These are phyloP conservation scores for Steinernema khuongi DNA, from an alignment of 1,140 invertebrate genomes.

Conservation along the genomic window DNA sequence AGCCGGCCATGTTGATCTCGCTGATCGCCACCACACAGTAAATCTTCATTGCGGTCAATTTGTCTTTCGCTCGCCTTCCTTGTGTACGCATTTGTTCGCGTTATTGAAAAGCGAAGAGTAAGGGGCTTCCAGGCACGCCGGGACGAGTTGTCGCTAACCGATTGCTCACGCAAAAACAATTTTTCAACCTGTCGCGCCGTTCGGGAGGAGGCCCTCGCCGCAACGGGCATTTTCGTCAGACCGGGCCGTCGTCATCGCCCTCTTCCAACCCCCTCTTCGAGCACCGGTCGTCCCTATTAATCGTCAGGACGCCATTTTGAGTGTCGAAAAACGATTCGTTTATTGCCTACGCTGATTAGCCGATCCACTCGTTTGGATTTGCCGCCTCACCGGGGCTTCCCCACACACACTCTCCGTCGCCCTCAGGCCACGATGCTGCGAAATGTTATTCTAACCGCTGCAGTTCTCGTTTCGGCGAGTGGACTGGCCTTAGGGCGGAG, in stretches of 20 bases:
- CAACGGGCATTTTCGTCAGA: not conserved
- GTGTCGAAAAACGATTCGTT: constrained; percentile 7
- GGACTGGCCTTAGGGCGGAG: not conserved
- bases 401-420: not conserved
- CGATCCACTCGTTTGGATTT: not conserved
- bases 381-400: not conserved
- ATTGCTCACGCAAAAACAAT: constrained; percentile 11
- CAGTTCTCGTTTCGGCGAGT: not conserved
- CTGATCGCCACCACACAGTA: not conserved
- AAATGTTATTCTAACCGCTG: not conserved
- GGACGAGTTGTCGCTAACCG: too few species aligned
- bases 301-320: not conserved
- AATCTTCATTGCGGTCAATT: constrained; percentile 15
- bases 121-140: not conserved
- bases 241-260: not conserved
- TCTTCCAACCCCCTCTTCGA: not conserved
- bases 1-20: not conserved
- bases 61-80: not conserved
- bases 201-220: not conserved
- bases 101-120: not conserved
- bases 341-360: constrained; percentile 6
- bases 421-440: not conserved
- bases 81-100: constrained; percentile 1
- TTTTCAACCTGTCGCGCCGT: constrained; percentile 7
- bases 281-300: not conserved